A percentile compares a stretch with the other conserved stretches of the same genome.
phyloP scores from a whole-genome alignment of 1,140 invertebrate species.

The Trissolcus basalis region DNA sequence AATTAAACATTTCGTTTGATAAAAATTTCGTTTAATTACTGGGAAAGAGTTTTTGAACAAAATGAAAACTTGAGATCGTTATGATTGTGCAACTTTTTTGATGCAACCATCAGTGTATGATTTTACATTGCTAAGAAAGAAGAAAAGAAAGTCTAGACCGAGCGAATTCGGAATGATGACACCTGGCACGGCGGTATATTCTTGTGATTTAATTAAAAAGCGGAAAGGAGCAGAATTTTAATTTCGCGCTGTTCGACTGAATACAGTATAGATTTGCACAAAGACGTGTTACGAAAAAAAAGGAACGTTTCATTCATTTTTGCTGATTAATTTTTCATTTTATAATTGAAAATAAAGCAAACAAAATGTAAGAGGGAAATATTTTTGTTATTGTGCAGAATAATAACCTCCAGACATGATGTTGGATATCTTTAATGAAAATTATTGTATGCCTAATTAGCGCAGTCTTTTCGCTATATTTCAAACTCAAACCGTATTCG shows the following conservation, averaged over 20 bases:
- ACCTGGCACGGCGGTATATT: slow-evolving; percentile 12
- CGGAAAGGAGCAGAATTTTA: slow-evolving; percentile 35
- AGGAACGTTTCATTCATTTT: too few species aligned
- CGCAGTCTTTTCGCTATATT: slow-evolving; percentile 52
- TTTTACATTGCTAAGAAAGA: background rate
- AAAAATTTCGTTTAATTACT: slow-evolving; percentile 8
- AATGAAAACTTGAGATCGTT: background rate
- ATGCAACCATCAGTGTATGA: background rate
- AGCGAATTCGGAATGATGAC: slow-evolving; percentile 23
- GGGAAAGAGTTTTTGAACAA: background rate
- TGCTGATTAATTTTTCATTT: too few species aligned
- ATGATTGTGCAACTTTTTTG: too few species aligned
- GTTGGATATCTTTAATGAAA: slow-evolving; percentile 28
- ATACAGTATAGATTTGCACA: too few species aligned
- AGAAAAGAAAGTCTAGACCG: slow-evolving; percentile 25
- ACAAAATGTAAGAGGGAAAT: too few species aligned
- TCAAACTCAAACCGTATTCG: slow-evolving; percentile 40
- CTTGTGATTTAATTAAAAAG: slow-evolving; percentile 43
- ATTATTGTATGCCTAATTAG: slow-evolving; percentile 39
- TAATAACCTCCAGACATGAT: slow-evolving; percentile 18
- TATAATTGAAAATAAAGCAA: too few species aligned
- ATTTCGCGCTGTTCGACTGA: slow-evolving; percentile 20
- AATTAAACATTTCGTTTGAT: too few species aligned
- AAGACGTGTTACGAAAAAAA: too few species aligned
- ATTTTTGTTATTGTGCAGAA: too few species aligned